Base-by-base conservation (phyloP, 2,888 invertebrate species). In the Boloria selene region DNA sequence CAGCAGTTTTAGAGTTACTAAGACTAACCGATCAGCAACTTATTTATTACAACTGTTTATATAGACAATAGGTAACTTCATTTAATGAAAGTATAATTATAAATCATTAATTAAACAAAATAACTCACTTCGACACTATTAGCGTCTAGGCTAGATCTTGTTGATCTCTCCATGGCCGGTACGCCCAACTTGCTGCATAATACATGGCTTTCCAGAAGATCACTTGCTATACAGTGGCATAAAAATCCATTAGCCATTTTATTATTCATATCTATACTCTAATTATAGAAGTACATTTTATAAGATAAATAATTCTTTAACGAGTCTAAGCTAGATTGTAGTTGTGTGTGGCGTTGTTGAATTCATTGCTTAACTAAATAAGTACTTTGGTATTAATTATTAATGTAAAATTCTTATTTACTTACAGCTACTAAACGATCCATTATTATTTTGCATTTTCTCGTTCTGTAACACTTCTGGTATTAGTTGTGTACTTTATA, bases 191-290 rank as follows among this genome's bases (percentile, higher is more conserved):
- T 90, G 79, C 89, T 85, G 62, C 84, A 86, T 84, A 90, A 83
- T 73, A 85, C 91, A 90, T 92, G 90, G 87, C 87, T 88, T 79
- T 89, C 92, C 87, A 92, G 84, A 76, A 91, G 83, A 83, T 91
- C 92, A 83, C 88, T 91, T 72, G 88, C 92, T 92, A 83, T 82
- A 83, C 77, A 85, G 80, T 83, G 85, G 80, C 84, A 85, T 75
- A 85, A 85, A 85, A 85, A 85, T 72, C 85, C 82, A 84, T 87
- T 88, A 88, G 80, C 77, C 84, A 82, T 70, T 88, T 89, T 90
- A 90, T 89, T 86, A 70, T 82, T 80, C 86, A 87, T 90, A 87
- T 90, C 87, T 84, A 80, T 73, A 76, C 72, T 76, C 82, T 88
- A 85, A 90, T 88, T 83, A 76, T 80, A 77, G 78, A 75, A 75